A percentile compares a stretch with the other conserved stretches of the same genome.
These are phyloP conservation scores for Watsonalla cultraria DNA, from an alignment of 2,888 invertebrate genomes.

Conservation along the genomic window DNA sequence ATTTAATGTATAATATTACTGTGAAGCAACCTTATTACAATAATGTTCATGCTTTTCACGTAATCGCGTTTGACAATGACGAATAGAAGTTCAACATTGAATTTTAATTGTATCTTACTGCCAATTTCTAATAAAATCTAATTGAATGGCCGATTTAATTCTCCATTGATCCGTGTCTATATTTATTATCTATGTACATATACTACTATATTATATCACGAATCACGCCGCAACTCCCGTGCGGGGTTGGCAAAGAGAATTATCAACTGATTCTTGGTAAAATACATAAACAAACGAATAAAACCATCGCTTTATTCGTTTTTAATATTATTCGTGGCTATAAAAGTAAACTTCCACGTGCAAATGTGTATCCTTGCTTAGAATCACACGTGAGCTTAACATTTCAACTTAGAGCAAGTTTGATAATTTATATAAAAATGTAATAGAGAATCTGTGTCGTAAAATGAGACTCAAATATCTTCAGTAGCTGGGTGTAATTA, in stretches of 20 bases:
- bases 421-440: too few relatives aligned
- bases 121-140: conserved; percentile 1
- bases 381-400: too few relatives aligned
- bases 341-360: not conserved
- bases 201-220: not conserved
- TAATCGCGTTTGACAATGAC: conserved; percentile 4
- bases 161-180: not conserved
- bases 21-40: conserved; percentile 4
- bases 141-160: not conserved
- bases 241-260: too few relatives aligned
- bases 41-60: conserved; percentile 5
- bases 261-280: too few relatives aligned
- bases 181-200: not conserved
- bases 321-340: not conserved
- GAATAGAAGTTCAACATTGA: conserved; percentile 3
- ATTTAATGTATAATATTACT: not conserved
- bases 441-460: not conserved
- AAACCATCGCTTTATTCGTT: not conserved
- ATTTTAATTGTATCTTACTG: not conserved
- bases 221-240: too few relatives aligned
- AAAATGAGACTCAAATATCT: not conserved
- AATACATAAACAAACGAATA: not conserved
- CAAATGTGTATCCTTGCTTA: not conserved
- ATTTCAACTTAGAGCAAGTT: too few relatives aligned
- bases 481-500: conserved; percentile 8